Conservation (phyloP, 2,888 invertebrate species). For the Leptothorax acervorum region DNA sequence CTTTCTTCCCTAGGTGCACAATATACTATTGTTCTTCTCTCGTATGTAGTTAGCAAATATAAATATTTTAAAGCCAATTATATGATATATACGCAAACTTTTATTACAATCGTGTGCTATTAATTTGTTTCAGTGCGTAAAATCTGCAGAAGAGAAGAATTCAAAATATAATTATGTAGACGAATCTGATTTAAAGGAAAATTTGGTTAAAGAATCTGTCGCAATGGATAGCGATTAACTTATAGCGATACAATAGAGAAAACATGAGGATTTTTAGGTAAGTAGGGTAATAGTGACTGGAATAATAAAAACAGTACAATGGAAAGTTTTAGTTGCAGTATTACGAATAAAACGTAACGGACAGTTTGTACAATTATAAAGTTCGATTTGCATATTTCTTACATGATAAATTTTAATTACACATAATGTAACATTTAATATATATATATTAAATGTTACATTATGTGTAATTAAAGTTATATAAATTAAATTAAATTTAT, state of each 20-base stretch:
- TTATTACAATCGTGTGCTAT: conserved; percentile 20
- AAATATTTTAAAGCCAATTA: background rate
- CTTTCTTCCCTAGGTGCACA: too few relatives aligned
- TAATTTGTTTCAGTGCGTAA: conserved; percentile 81
- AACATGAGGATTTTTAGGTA: conserved; percentile 61
- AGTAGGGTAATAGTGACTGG: conserved; percentile 33
- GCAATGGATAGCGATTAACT: conserved; percentile 82
- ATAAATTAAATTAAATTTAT: background rate
- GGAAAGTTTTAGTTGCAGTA: conserved; percentile 71
- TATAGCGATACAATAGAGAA: conserved; percentile 31
- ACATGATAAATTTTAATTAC: conserved; percentile 45
- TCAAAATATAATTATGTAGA: conserved; percentile 83
- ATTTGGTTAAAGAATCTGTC: conserved; percentile 77
- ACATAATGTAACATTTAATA: conserved; percentile 50
- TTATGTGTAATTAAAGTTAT: too few relatives aligned
- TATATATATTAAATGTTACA: background rate
- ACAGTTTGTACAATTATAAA: conserved; percentile 74
- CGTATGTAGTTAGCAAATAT: background rate
- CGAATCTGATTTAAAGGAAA: conserved; percentile 82
- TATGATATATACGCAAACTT: background rate
- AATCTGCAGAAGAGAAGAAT: conserved; percentile 83
- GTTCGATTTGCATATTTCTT: conserved; percentile 73
- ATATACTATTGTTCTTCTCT: background rate
- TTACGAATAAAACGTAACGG: conserved; percentile 66
- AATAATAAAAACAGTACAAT: conserved; percentile 71